Conservation (phyloP, 2,888 invertebrate genomes). For the Thymelicus acteon region DNA sequence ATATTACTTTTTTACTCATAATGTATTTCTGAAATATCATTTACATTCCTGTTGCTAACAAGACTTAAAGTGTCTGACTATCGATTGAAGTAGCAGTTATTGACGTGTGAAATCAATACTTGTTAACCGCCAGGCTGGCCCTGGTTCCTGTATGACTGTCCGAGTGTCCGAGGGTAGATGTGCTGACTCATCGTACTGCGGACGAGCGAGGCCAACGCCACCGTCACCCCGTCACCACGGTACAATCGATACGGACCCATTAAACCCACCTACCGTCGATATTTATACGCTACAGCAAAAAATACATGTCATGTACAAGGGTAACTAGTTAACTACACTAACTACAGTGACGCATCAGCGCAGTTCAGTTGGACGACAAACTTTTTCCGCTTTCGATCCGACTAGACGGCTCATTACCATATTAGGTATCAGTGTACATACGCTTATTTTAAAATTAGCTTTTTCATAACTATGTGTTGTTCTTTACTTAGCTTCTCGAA, state of each 20-base stretch:
- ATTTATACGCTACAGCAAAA: too few species aligned
- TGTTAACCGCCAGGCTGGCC: background rate
- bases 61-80: background rate
- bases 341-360: too few species aligned
- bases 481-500: too few species aligned
- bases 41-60: background rate
- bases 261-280: background rate
- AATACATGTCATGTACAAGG: too few species aligned
- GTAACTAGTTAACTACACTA: too few species aligned
- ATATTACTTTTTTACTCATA: background rate
- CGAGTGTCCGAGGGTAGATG: background rate
- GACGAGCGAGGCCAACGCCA: background rate
- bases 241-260: background rate
- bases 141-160: background rate
- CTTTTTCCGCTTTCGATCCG: too few species aligned
- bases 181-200: background rate
- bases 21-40: background rate
- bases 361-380: too few species aligned
- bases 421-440: too few species aligned
- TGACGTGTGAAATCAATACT: constrained; percentile 16
- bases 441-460: too few species aligned
- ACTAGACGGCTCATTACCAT: too few species aligned
- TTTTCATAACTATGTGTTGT: too few species aligned
- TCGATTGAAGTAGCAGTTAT: background rate
- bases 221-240: background rate